Conservation (phyloP, 2,797 vertebrate species). For the Sebastes nivosus region DNA sequence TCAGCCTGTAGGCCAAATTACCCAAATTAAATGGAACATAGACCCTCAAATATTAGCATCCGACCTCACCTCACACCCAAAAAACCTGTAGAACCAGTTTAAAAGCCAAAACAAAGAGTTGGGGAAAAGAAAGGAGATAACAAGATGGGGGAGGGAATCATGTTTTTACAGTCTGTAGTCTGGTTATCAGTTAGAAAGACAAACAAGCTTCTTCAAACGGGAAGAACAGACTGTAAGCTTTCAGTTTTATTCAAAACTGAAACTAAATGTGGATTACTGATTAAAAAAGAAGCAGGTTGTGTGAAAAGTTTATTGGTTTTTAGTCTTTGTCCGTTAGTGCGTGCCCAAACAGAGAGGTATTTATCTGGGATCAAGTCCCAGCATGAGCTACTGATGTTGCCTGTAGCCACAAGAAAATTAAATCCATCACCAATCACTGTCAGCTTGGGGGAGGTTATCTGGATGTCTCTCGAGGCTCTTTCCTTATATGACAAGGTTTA, state of each 20-base stretch:
- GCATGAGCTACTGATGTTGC: constrained; percentile 18
- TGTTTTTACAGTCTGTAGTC: neutral
- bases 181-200: neutral
- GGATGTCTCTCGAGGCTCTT: neutral
- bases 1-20: neutral
- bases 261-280: neutral
- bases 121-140: neutral
- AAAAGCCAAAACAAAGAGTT: neutral
- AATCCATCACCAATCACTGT: neutral
- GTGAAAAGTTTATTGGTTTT: neutral
- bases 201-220: neutral
- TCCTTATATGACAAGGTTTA: neutral
- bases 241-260: neutral
- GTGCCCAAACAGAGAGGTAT: neutral
- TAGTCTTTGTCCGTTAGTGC: neutral
- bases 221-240: neutral
- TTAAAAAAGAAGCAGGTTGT: neutral
- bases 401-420: constrained; percentile 17
- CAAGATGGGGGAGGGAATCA: neutral
- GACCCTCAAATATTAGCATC: neutral
- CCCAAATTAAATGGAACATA: neutral
- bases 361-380: constrained; percentile 18
- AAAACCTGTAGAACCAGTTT: constrained; percentile 37
- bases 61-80: neutral
- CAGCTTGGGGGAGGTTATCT: neutral